Percentiles rank a stretch among this genome's conserved stretches.
These are phyloP conservation scores for Cladopsammia gracilis DNA, from an alignment of 64 coral and sea anemone species.

Conservation along the genomic window DNA sequence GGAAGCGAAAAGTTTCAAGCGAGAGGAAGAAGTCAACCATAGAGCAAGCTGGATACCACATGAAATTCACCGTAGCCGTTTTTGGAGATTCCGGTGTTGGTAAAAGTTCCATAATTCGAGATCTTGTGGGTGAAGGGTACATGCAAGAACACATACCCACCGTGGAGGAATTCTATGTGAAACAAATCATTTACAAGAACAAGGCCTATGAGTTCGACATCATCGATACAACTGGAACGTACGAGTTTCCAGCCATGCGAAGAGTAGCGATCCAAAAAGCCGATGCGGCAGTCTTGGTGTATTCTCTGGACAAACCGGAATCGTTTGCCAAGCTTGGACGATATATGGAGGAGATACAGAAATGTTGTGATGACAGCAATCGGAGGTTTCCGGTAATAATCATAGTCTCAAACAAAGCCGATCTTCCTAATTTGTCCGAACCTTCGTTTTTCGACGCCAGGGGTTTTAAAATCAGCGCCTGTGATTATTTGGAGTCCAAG, in stretches of 20 bases:
- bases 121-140: constrained; percentile 68
- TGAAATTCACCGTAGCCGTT: constrained; percentile 81
- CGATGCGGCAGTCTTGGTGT: constrained; percentile 86
- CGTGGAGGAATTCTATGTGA: constrained; percentile 87
- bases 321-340: constrained; percentile 79
- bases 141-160: constrained; percentile 73
- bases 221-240: constrained; percentile 87
- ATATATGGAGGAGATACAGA: constrained; percentile 78
- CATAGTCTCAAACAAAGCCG: constrained; percentile 81
- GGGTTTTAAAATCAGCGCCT: constrained; percentile 6
- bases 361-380: constrained; percentile 49
- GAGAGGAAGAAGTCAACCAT: neutral
- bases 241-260: constrained; percentile 97
- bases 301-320: constrained; percentile 63
- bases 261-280: constrained; percentile 87
- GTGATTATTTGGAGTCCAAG: constrained; percentile 2
- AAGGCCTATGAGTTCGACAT: constrained; percentile 74
- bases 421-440: constrained; percentile 53
- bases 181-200: constrained; percentile 71
- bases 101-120: constrained; percentile 81
- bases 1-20: too few relatives aligned
- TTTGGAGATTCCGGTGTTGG: constrained; percentile 91
- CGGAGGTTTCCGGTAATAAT: constrained; percentile 61
- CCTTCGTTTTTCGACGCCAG: neutral
- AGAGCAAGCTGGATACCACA: constrained; percentile 3